phyloP scores from a whole-genome alignment of 37 sponge, comb jelly and placozoan genomes.

The Spongilla lacustris region DNA sequence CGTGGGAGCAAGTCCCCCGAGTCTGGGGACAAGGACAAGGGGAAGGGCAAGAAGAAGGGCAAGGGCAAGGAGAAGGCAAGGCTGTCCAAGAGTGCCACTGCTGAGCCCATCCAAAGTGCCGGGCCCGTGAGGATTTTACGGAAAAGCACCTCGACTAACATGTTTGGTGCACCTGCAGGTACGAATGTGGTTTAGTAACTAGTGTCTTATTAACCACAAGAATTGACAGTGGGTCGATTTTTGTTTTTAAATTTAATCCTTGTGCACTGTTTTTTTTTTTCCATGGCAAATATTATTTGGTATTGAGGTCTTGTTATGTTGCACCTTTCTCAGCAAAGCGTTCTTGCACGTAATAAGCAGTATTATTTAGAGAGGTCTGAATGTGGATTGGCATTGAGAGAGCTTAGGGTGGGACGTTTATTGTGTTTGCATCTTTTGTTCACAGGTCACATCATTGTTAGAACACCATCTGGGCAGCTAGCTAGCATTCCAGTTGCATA shows the following conservation, averaged over 20 bases:
- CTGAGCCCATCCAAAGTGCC: not conserved
- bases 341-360: too few relatives aligned
- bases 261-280: too few relatives aligned
- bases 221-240: too few relatives aligned
- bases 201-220: too few relatives aligned
- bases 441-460: not conserved
- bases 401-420: too few relatives aligned
- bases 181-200: too few relatives aligned
- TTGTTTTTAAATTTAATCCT: not conserved
- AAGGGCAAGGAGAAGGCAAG: not conserved
- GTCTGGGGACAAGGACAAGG: not conserved
- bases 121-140: not conserved
- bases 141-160: not conserved
- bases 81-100: not conserved
- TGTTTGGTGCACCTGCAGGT: not conserved
- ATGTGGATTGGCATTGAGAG: too few relatives aligned
- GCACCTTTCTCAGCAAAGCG: too few relatives aligned
- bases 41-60: not conserved
- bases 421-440: not conserved
- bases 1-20: slow-evolving; percentile 10
- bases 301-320: too few relatives aligned
- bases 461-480: not conserved
- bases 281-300: too few relatives aligned
- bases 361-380: too few relatives aligned
- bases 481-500: not conserved